Percentiles rank a stretch among this genome's conserved stretches.
Evolutionary conservation across 1,140 invertebrate genomes (phyloP).

Genomic region (Diorhabda sublineata): DNA sequence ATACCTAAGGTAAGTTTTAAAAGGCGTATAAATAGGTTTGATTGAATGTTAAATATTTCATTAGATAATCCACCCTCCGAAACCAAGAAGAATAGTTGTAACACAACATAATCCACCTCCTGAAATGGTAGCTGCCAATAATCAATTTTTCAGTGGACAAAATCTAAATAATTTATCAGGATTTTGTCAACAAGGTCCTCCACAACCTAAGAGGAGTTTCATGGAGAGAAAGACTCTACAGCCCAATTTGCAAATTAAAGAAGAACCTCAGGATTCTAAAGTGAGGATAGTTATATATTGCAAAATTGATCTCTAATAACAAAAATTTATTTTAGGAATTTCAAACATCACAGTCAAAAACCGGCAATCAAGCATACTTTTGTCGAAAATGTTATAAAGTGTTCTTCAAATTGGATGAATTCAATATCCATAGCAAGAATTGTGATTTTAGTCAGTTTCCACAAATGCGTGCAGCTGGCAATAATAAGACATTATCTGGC

Average conservation of each 20-base stretch:
- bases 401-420: slow-evolving; percentile 45
- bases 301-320: not conserved
- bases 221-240: slow-evolving; percentile 18
- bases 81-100: slow-evolving; percentile 12
- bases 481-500: slow-evolving; percentile 8
- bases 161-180: not conserved
- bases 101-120: slow-evolving; percentile 14
- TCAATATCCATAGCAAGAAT: slow-evolving; percentile 42
- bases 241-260: slow-evolving; percentile 32
- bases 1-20: slow-evolving; percentile 28
- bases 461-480: slow-evolving; percentile 6
- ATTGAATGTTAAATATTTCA: not conserved
- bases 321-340: slow-evolving; percentile 20
- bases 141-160: slow-evolving; percentile 10
- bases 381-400: slow-evolving; percentile 45
- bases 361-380: slow-evolving; percentile 43
- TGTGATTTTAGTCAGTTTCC: slow-evolving; percentile 34
- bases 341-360: slow-evolving; percentile 25
- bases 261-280: slow-evolving; percentile 29
- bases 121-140: slow-evolving; percentile 8
- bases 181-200: not conserved
- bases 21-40: not conserved
- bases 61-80: slow-evolving; percentile 11
- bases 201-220: not conserved
- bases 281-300: not conserved